Conservation (phyloP, 1,140 invertebrate genomes). For the Halyomorpha halys region DNA sequence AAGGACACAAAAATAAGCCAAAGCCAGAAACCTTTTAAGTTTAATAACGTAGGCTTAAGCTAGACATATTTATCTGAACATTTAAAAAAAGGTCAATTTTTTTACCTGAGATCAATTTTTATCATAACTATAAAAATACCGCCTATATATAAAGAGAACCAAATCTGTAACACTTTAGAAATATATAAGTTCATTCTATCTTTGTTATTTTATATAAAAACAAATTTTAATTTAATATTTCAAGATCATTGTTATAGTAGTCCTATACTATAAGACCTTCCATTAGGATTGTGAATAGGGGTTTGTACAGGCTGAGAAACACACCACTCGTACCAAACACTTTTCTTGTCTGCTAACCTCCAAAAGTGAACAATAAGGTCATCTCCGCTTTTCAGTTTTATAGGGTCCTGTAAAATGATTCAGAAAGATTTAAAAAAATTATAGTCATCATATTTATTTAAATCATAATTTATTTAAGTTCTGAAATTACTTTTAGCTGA, state of each 20-base stretch:
- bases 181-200: no score
- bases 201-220: constrained; percentile 1
- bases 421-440: background rate
- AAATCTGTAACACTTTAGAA: no score
- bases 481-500: background rate
- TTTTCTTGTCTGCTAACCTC: constrained; percentile 60
- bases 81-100: no score
- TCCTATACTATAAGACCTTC: constrained; percentile 61
- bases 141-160: no score
- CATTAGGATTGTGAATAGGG: constrained; percentile 70
- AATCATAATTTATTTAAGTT: no score
- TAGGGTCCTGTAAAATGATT: constrained; percentile 52
- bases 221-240: background rate
- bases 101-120: no score
- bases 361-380: constrained; percentile 75
- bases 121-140: no score
- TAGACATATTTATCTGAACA: no score
- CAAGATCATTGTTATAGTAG: constrained; percentile 29
- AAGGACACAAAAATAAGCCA: no score
- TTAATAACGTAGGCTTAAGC: no score
- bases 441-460: no score
- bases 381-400: constrained; percentile 57
- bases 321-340: constrained; percentile 97
- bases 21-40: no score
- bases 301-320: constrained; percentile 52